Evolutionary conservation across 2,888 invertebrate genomes (phyloP), one percentile per base, ranked within the genome.

Genomic region (Heterodera filipjevi): DNA sequence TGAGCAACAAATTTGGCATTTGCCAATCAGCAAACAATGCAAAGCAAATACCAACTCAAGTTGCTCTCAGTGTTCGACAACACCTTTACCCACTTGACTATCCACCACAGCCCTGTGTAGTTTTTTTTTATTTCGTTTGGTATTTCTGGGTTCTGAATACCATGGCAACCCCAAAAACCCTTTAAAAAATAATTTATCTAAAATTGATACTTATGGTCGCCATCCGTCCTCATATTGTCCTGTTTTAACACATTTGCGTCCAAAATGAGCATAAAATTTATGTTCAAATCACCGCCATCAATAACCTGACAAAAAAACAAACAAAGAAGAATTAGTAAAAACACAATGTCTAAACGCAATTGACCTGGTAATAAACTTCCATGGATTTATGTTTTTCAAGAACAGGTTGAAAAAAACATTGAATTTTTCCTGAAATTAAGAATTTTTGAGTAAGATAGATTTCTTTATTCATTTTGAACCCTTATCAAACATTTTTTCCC

Each of bases 271-370:
- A 93, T 92, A 90, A 95, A 94, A 46, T 93, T 94, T 49, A 95
- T 93, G 89, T 95, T 95, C 83, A 95, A 90, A 85, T 95, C 94
- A 0, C 93, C 93, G 0, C 95, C 93, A 88, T 95, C 94, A 86
- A 95, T 94, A 0, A 95, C 95, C 93, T 93, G 89, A 35, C 89
- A 84, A 74, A 44, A 44, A 22, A 35, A 22, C 53, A 27, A 39
- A 35, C 35, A 32, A 39, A 89, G 84, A 74, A 44, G 32, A 19
- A 46, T 35, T 71, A n/a, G 27, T 33, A 64, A 49, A 46, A 27
- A 39, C 3, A 39, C 39, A 39, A 39, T 39, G 10, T 6, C 3
- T 6, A 39, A 39, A 39, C 39, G 10, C 39, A 39, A 10, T 39
- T 39, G 39, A 91, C 93, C 92, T 94, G 94, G 89, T 94, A 95